Base-by-base conservation (phyloP, 2,797 vertebrate genomes). In the Cheirogaleus major region DNA sequence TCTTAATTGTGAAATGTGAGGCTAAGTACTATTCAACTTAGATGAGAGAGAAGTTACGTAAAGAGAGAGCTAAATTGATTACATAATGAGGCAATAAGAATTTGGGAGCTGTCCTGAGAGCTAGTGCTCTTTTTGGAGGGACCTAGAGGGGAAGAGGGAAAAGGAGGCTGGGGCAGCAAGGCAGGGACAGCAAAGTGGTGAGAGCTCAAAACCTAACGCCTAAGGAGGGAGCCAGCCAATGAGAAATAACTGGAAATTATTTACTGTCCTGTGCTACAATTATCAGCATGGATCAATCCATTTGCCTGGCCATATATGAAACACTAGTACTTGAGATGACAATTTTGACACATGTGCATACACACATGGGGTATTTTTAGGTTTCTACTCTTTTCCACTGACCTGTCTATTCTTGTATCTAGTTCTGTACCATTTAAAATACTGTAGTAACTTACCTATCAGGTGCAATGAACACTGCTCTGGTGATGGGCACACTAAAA, bases 241-340 rank as follows among this genome's bases (percentile, higher is more conserved):
- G 65, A 86, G 25, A 93, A 92, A 59, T 30, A 92, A 65, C 20
- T 93, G 35, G 69, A 76, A 96, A 93, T 94, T 41, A 93, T n/a
- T 94, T 85, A 72, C 67, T 67, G 45, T 45, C 38, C 22, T 85
- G 82, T 83, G 61, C 70, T 97, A 76, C 18, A 86, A 59, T 79
- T 63, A 93, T 18, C 12, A 61, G 84, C 70, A 87, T 23, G 45
- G 45, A 72, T 91, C n/a, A 73, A 79, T 50, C 27, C 86, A 78
- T 70, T 91, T 82, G 80, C 38, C n/a, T 70, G n/a, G 79, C 63
- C 57, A 76, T 69, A 82, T 32, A n/a, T 93, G 75, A 92, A 92
- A 92, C 43, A 67, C 17, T 57, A 73, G 61, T n/a, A n/a, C 30
- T 45, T 92, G 55, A 93, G 89, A 45, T 83, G 30, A 61, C 38